Evolutionary conservation across 92 coral and sea anemone genomes (phyloP), one percentile per base, ranked within the genome.

Genomic region (Plumapathes pennacea): DNA sequence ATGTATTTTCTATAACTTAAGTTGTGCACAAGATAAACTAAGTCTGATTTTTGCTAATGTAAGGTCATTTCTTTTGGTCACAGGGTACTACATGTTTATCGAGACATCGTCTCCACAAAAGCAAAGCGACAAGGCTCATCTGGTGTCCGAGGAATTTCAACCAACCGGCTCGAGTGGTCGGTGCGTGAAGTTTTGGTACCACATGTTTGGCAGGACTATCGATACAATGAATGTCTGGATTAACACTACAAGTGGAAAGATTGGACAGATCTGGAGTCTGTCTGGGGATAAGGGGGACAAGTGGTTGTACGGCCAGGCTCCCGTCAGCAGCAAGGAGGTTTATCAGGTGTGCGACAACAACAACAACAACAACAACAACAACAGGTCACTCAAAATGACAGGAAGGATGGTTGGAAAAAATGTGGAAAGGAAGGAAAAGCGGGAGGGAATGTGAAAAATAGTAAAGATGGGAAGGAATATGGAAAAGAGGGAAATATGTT

Each of bases 161-260:
- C 96, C 94, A 6, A 84, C 98, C 3, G 95, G 96, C n/a, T 40
- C 88, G 2, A 83, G 72, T 25, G 98, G 96, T 8, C 95, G 91
- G 17, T 92, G 98, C 39, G 58, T 92, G 36, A 92, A 92, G 54
- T 92, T 92, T 72, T 92, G 98, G 98, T 92, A 84, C 68, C 77
- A 84, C 58, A 92, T 92, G 98, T 79, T 62, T 33, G 98, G 98
- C 5, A 4, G 20, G 2, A 28, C 51, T 17, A 76, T 88, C 25
- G 98, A 96, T 20, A 38, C 83, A 0, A 66, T 92, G 14, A 84
- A 84, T 31, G 81, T 92, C 14, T 81, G 73, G 70, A 47, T 74
- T 25, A 65, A 69, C 41, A 78, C 74, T 47, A n/a, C n/a, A n/a
- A 85, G 77, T 54, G 78, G 66, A 7, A 75, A 83, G 38, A 70